phyloP scores from a whole-genome alignment of 1,140 invertebrate genomes.

The Mercenaria mercenaria region DNA sequence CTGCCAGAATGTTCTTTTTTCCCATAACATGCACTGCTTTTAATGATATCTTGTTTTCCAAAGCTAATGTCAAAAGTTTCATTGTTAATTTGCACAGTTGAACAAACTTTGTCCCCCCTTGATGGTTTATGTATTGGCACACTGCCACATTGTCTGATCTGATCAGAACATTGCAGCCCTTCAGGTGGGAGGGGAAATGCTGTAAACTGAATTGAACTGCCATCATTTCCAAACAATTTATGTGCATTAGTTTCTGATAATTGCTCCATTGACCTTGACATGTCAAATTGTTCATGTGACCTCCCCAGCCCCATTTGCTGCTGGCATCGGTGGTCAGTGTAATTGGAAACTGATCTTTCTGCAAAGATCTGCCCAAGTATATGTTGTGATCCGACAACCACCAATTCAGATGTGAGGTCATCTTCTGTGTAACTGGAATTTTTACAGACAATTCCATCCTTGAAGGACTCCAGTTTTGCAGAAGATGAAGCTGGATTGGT shows the following conservation, averaged over 20 bases:
- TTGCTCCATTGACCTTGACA: constrained; percentile 44
- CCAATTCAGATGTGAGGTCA: background rate
- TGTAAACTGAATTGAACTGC: background rate
- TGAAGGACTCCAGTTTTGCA: constrained; percentile 43
- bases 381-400: constrained; percentile 49
- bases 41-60: background rate
- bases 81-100: background rate
- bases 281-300: background rate
- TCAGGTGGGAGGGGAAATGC: background rate
- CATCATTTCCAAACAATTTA: background rate
- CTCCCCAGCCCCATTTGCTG: constrained; percentile 20
- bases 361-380: constrained; percentile 31
- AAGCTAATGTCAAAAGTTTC: background rate
- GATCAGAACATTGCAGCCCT: background rate
- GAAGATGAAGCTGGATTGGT: constrained; percentile 58
- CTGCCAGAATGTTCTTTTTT: background rate
- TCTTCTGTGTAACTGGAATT: background rate
- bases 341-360: background rate
- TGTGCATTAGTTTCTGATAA: background rate
- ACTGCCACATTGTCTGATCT: background rate
- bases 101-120: background rate
- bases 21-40: background rate
- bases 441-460: background rate
- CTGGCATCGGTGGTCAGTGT: constrained; percentile 30
- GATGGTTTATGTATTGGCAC: background rate